These are phyloP conservation scores for Pilophorus perplexus DNA, from an alignment of 2,888 invertebrate genomes.

Conservation along the genomic window DNA sequence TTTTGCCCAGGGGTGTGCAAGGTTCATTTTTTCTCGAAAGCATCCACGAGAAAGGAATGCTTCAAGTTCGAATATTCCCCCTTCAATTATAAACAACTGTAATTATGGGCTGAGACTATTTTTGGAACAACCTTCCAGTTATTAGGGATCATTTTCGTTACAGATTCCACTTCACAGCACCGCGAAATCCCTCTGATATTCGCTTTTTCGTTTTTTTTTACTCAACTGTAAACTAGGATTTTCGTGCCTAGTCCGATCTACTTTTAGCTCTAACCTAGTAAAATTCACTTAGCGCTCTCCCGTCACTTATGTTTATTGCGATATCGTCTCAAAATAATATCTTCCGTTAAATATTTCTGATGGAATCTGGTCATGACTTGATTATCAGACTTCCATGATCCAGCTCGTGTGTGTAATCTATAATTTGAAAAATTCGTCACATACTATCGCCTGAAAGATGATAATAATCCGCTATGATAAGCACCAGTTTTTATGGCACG, in stretches of 20 bases:
- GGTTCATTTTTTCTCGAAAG: neutral
- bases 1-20: too few species aligned
- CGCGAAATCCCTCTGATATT: neutral
- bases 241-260: constrained; percentile 29
- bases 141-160: neutral
- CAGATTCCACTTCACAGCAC: neutral
- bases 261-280: constrained; percentile 35
- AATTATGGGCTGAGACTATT: neutral
- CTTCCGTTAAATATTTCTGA: too few species aligned
- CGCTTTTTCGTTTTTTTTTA: neutral
- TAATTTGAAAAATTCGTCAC: too few species aligned
- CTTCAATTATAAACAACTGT: constrained; percentile 10
- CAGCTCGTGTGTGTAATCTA: too few species aligned
- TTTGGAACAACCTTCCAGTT: neutral
- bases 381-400: too few species aligned
- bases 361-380: too few species aligned
- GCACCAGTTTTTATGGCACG: too few species aligned
- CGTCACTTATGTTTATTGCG: too few species aligned
- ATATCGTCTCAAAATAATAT: too few species aligned
- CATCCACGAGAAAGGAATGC: constrained; percentile 27
- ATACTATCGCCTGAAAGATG: too few species aligned
- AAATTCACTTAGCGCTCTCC: constrained; percentile 18
- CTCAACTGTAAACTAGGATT: constrained; percentile 11
- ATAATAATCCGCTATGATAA: too few species aligned
- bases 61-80: constrained; percentile 5